Evolutionary conservation across 2,797 vertebrate genomes (phyloP), one percentile per base, ranked within the genome.

Genomic region (Synaphobranchus kaupii): DNA sequence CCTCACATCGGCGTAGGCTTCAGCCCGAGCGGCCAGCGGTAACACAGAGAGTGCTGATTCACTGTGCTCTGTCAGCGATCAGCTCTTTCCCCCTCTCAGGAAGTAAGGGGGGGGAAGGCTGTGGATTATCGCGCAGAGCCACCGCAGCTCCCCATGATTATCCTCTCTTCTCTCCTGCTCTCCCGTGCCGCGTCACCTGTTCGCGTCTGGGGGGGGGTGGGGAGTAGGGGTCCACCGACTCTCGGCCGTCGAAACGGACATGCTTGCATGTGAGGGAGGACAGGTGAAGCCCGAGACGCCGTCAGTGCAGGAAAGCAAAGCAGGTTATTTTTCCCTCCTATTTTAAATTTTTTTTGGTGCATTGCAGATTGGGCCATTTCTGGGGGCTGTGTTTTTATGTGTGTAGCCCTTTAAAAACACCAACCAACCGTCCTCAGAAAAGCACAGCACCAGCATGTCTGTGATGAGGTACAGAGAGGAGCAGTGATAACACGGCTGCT

Each of bases 331-430:
- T 73, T 73, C 25, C 25, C 52, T 52, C 15, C 54, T n/a, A n/a
- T n/a, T n/a, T n/a, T n/a, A n/a, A n/a, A n/a, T n/a, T 73, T 34
- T 80, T 48, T 81, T 81, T 81, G 78, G 44, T 81, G 78, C 78
- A 81, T 44, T 81, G 78, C 78, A 81, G 78, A 81, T 48, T 10
- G 78, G 78, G 47, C 44, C 47, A 2, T 81, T 48, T 81, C 78
- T 81, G 78, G 44, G 20, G 22, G 47, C 20, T 81, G 78, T 81
- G 4, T 80, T 80, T 80, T 80, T 80, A 22, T 78, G 20, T 25
- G 25, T 5, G 22, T 34, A 44, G 47, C 17, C 78, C 76, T 34
- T 47, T 80, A 22, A 73, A 73, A 39, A 22, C 6, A 6, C 13
- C 31, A 28, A 31, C 71, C 12, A 44, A 44, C 47, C 76, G 9